A percentile compares a stretch with the other conserved stretches of the same genome.
Conservation (phyloP, 37 sponge, comb jelly and placozoan genomes). For the Petrosia ficiformis region DNA sequence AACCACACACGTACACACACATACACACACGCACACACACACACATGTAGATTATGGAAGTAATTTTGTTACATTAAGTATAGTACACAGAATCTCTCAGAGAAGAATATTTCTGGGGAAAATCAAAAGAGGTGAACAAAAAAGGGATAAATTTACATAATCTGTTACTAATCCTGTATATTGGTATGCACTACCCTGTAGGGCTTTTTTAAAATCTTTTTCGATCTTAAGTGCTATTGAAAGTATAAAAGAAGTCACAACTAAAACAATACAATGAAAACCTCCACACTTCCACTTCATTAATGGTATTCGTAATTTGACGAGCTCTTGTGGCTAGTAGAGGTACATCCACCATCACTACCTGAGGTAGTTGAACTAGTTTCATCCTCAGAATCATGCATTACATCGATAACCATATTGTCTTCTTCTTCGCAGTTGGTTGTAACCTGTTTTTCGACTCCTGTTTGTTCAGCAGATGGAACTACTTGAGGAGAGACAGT, state of each 20-base stretch:
- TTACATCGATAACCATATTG: slow-evolving; percentile 33
- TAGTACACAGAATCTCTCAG: too few species aligned
- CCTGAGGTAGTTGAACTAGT: slow-evolving; percentile 62
- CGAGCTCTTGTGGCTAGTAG: slow-evolving; percentile 46
- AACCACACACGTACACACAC: slow-evolving; percentile 25
- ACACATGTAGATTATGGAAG: not conserved
- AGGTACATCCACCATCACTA: slow-evolving; percentile 59
- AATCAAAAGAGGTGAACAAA: too few species aligned
- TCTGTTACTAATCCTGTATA: too few species aligned
- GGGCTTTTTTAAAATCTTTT: too few species aligned
- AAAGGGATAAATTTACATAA: too few species aligned
- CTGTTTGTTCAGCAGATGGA: not conserved
- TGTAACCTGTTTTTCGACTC: not conserved
- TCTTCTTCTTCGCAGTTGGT: slow-evolving; percentile 40
- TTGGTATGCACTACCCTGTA: too few species aligned
- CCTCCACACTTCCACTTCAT: too few species aligned
- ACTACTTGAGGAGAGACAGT: not conserved
- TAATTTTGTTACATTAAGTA: not conserved
- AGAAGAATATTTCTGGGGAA: too few species aligned
- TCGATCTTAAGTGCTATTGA: too few species aligned
- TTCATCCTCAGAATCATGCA: slow-evolving; percentile 45
- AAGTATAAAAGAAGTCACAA: too few species aligned
- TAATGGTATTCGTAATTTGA: too few species aligned
- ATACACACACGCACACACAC: not conserved
- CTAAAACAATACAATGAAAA: too few species aligned